Conservation (phyloP, 1,140 invertebrate species). For the Mercenaria mercenaria region DNA sequence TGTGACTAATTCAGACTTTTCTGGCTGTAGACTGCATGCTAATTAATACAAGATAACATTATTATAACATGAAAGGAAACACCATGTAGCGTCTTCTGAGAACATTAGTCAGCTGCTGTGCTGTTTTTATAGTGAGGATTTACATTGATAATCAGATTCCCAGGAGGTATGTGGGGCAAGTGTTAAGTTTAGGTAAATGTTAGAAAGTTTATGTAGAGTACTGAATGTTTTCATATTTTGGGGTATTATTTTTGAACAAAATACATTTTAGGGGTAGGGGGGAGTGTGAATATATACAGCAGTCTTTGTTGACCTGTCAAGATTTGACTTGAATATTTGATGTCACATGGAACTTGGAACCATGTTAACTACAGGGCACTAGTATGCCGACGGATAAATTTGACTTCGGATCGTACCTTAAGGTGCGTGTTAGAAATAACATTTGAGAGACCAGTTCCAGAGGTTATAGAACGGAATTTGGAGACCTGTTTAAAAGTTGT, state of each 20-base stretch:
- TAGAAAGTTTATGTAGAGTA: background rate
- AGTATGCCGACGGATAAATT: background rate
- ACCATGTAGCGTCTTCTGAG: no score
- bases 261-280: background rate
- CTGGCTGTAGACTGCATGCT: no score
- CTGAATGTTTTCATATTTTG: constrained; percentile 1
- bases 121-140: no score
- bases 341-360: constrained; percentile 11
- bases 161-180: background rate
- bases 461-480: no score
- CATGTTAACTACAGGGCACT: constrained; percentile 22
- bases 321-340: background rate
- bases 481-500: no score
- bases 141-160: background rate
- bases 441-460: background rate
- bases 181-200: background rate
- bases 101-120: no score
- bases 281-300: constrained; percentile 13
- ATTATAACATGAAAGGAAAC: no score
- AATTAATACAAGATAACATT: no score
- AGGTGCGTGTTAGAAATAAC: background rate
- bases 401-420: background rate
- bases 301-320: constrained; percentile 54
- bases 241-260: constrained; percentile 37
- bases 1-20: no score